Percentiles rank a stretch among this genome's conserved stretches.
phyloP scores from a whole-genome alignment of 2,888 invertebrate species.

The Ophonus ardosiacus region DNA sequence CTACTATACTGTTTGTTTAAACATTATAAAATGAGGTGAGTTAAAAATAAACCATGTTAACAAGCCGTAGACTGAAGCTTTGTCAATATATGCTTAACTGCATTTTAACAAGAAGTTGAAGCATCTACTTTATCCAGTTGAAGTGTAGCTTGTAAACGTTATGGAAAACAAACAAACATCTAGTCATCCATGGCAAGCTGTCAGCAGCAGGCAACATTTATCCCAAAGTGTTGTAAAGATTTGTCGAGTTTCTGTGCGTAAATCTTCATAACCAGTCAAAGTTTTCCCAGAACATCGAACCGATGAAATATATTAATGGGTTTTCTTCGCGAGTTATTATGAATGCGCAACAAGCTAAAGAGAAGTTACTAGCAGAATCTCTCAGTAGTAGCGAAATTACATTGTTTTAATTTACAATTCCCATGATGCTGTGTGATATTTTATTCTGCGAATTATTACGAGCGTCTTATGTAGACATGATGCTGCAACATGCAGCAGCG shows the following conservation, averaged over 20 bases:
- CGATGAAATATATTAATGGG: conserved; percentile 47
- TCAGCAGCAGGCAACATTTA: conserved; percentile 35
- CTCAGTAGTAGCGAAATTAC: conserved; percentile 40
- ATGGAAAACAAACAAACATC: conserved; percentile 41
- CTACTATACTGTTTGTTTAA: too few relatives aligned
- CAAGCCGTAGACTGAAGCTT: neutral
- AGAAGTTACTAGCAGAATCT: neutral
- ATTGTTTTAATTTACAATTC: conserved; percentile 50
- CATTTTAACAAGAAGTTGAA: neutral
- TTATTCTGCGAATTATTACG: conserved; percentile 38
- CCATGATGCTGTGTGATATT: conserved; percentile 32
- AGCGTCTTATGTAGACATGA: conserved; percentile 43
- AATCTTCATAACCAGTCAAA: conserved; percentile 37
- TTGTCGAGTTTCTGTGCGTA: conserved; percentile 23
- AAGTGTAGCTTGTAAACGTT: conserved; percentile 27
- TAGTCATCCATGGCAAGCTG: conserved; percentile 31
- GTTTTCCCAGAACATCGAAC: conserved; percentile 42
- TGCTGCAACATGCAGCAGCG: conserved; percentile 39
- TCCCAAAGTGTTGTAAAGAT: conserved; percentile 37
- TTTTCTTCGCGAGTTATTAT: conserved; percentile 39
- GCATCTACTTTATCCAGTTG: neutral
- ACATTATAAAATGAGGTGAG: too few relatives aligned
- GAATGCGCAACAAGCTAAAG: conserved; percentile 37
- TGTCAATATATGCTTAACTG: neutral
- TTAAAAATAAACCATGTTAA: neutral